Evolutionary conservation across 2,113 vertebrate genomes (phyloP), one percentile per base, ranked within the genome.

Genomic region (Camelus dromedarius): DNA sequence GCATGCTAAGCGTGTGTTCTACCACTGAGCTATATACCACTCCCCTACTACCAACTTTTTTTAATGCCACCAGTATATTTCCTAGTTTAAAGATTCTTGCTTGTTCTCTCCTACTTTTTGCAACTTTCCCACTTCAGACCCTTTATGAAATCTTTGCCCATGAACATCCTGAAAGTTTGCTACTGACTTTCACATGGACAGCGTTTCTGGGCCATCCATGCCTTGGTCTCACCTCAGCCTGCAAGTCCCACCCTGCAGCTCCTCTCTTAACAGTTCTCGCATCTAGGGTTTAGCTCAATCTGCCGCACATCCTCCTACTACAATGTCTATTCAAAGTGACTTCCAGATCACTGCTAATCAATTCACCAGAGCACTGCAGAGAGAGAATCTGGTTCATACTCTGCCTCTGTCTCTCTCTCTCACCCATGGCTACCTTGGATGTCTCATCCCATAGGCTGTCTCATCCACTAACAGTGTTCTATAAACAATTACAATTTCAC

Each of bases 11-110:
- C 5, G 38, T 42, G 38, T 42, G 38, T 5, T 42, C 38, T 42
- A 42, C 38, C 38, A 42, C 38, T 42, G 38, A 42, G 38, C 38
- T 42, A 42, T 42, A 42, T 42, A 42, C 38, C 38, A 42, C 38
- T 42, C 38, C 38, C 38, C 38, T 42, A 42, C 38, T 42, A 42
- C 38, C 38, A 42, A 42, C 38, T 42, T 76, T n/a, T 72, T 84
- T 50, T 62, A 76, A 96, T 56, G 66, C 58, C 19, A 70, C 26
- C 70, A 91, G 89, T 83, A 28, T 46, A 66, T 82, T 58, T 24
- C 75, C 30, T 92, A 60, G 28, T 85, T 83, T 73, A 91, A 93
- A 93, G 66, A 88, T 83, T 67, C 32, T 89, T 86, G 83, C 60
- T n/a, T 87, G 14, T 58, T 87, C 48, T 85, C 82, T 52, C 70